phyloP scores from a whole-genome alignment of 2,888 invertebrate species.

The Oeneis ivallda region DNA sequence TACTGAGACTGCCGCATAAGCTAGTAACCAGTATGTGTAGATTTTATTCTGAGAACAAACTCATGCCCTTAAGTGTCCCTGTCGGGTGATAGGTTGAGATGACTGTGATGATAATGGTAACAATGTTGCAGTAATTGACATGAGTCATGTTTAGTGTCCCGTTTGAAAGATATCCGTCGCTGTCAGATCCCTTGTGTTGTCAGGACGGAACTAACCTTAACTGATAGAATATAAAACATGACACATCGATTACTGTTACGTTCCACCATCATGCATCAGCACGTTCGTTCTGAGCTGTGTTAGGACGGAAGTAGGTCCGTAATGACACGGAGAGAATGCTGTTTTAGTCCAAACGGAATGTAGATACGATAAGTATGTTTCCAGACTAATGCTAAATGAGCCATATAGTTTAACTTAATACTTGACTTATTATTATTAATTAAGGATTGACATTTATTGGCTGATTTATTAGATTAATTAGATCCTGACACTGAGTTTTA shows the following conservation, averaged over 20 bases:
- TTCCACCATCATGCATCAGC: neutral
- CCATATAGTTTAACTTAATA: neutral
- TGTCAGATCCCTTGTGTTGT: neutral
- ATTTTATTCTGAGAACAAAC: too few relatives aligned
- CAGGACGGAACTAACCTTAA: slow-evolving; percentile 4
- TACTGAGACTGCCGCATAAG: too few relatives aligned
- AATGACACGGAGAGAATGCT: slow-evolving; percentile 6
- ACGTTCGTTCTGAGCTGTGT: neutral
- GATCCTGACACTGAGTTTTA: neutral
- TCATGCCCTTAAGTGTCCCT: too few relatives aligned
- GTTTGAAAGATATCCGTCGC: neutral
- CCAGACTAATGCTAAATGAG: neutral
- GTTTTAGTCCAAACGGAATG: neutral
- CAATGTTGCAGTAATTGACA: neutral
- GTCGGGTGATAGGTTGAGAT: too few relatives aligned
- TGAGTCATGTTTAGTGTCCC: too few relatives aligned
- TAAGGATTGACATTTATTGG: too few relatives aligned
- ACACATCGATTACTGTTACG: slow-evolving; percentile 10
- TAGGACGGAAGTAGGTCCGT: neutral
- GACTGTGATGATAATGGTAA: too few relatives aligned
- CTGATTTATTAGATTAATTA: neutral
- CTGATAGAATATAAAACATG: slow-evolving; percentile 4
- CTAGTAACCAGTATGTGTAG: too few relatives aligned
- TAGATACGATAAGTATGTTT: neutral
- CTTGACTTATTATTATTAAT: too few relatives aligned